Evolutionary conservation across 1,140 invertebrate genomes (phyloP).

Genomic region (Nylanderia fulva): DNA sequence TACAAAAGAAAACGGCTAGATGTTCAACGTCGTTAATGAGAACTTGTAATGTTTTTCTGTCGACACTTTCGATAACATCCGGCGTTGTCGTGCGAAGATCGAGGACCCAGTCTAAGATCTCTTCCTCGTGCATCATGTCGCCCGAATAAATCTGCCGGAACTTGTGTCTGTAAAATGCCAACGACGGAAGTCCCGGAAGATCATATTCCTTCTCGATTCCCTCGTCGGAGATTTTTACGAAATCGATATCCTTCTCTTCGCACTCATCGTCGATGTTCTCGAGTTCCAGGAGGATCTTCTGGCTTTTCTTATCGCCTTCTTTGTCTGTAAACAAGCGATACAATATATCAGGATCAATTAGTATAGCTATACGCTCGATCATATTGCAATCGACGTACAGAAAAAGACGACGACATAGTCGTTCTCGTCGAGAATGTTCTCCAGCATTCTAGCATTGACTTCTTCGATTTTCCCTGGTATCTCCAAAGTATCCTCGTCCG

Average conservation of each 20-base stretch:
- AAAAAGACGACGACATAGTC: constrained; percentile 97
- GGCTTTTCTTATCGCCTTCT: constrained; percentile 95
- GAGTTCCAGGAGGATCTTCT: constrained; percentile 95
- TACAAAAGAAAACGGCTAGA: constrained; percentile 97
- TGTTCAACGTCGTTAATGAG: constrained; percentile 96
- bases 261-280: constrained; percentile 98
- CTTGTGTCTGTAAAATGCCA: constrained; percentile 96
- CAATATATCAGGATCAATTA: background rate
- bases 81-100: constrained; percentile 93
- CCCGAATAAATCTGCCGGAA: constrained; percentile 95
- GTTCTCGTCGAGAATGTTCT: constrained; percentile 95
- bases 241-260: constrained; percentile 96
- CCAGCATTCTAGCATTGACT: constrained; percentile 96
- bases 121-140: constrained; percentile 96
- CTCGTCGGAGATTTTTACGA: constrained; percentile 96
- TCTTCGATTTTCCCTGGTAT: constrained; percentile 97
- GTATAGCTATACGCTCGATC: background rate
- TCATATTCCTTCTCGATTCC: constrained; percentile 96
- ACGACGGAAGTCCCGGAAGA: constrained; percentile 92
- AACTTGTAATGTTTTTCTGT: constrained; percentile 95
- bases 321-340: constrained; percentile 88
- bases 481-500: constrained; percentile 96
- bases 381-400: constrained; percentile 89
- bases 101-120: constrained; percentile 95
- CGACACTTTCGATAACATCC: constrained; percentile 96